These are phyloP conservation scores for Alloplasta piceator DNA, from an alignment of 2,888 invertebrate species.

Conservation along the genomic window DNA sequence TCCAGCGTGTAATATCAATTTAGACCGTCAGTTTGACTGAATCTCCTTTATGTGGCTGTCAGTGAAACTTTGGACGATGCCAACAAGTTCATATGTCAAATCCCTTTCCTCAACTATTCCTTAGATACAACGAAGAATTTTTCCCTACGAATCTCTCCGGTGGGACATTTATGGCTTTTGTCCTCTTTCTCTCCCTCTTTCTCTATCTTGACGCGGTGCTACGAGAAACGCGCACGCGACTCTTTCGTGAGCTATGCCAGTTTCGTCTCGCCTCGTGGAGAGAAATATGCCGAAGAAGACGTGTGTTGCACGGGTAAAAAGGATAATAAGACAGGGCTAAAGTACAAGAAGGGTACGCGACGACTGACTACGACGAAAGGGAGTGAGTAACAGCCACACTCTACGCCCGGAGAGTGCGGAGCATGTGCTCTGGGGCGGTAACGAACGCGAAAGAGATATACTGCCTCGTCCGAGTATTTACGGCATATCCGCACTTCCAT, in stretches of 20 bases:
- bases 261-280: constrained; percentile 53
- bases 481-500: constrained; percentile 80
- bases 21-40: constrained; percentile 42
- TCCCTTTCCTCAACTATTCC: constrained; percentile 53
- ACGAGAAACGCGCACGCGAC: constrained; percentile 37
- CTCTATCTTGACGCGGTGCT: constrained; percentile 18
- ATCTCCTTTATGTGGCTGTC: background rate
- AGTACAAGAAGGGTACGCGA: background rate
- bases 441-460: constrained; percentile 82
- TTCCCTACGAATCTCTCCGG: constrained; percentile 20
- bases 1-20: constrained; percentile 66
- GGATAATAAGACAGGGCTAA: constrained; percentile 5
- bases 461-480: constrained; percentile 82
- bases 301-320: constrained; percentile 42
- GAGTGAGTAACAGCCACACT: constrained; percentile 50
- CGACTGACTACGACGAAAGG: constrained; percentile 23
- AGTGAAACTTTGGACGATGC: constrained; percentile 44
- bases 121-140: constrained; percentile 60
- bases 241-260: constrained; percentile 38
- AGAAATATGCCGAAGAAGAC: constrained; percentile 62
- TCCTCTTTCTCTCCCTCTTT: background rate
- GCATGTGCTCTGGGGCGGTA: constrained; percentile 82
- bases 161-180: constrained; percentile 41
- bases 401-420: constrained; percentile 69
- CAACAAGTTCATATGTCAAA: constrained; percentile 77